A percentile compares a stretch with the other conserved stretches of the same genome.
These are phyloP conservation scores for Pammene aurita DNA, from an alignment of 2,888 invertebrate species.

Conservation along the genomic window DNA sequence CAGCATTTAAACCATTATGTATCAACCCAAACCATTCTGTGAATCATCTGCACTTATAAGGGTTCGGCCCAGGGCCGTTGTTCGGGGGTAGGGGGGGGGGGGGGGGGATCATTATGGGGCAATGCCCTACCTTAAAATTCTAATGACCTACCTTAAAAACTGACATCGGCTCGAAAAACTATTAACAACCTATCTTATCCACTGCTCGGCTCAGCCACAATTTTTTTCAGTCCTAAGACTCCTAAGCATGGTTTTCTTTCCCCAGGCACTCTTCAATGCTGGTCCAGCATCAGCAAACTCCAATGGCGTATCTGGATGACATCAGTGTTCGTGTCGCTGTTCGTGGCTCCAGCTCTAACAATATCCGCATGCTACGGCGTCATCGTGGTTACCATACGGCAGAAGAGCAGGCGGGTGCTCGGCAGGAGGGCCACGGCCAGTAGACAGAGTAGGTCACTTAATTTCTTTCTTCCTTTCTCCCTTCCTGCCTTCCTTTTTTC, in stretches of 20 bases:
- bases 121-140: too few relatives aligned
- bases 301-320: constrained; percentile 95
- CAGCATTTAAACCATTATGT: too few relatives aligned
- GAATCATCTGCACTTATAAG: too few relatives aligned
- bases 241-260: neutral
- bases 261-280: constrained; percentile 89
- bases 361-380: constrained; percentile 95
- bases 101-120: too few relatives aligned
- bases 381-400: constrained; percentile 95
- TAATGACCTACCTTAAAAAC: too few relatives aligned
- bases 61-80: too few relatives aligned
- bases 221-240: too few relatives aligned
- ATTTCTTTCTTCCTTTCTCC: neutral
- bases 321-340: constrained; percentile 90
- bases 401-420: constrained; percentile 86
- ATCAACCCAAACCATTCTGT: too few relatives aligned
- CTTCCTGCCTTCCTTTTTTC: neutral
- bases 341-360: constrained; percentile 93
- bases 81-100: too few relatives aligned
- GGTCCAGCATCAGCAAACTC: constrained; percentile 91
- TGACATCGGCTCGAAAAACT: too few relatives aligned
- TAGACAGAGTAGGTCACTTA: constrained; percentile 67
- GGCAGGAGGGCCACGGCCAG: constrained; percentile 70
- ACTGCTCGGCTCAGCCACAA: too few relatives aligned
- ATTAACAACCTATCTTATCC: too few relatives aligned